Percentiles rank a stretch among this genome's conserved stretches.
phyloP scores from a whole-genome alignment of 1,140 invertebrate genomes.

The Aphelenchoides besseyi region DNA sequence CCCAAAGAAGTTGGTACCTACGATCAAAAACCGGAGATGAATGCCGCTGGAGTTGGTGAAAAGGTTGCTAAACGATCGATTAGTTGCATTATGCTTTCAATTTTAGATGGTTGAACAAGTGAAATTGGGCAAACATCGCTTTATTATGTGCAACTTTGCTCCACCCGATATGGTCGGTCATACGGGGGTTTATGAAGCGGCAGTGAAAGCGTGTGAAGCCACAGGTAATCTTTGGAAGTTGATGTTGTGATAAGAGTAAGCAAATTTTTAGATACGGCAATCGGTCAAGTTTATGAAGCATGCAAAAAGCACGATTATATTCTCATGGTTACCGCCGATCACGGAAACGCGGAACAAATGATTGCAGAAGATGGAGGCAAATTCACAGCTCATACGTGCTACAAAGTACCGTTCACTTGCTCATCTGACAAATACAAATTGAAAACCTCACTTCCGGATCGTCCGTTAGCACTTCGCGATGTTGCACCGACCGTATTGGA shows the following conservation, averaged over 20 bases:
- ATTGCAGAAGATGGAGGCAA: slow-evolving; percentile 64
- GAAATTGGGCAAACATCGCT: slow-evolving; percentile 63
- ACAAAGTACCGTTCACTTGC: slow-evolving; percentile 63
- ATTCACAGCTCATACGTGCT: slow-evolving; percentile 65
- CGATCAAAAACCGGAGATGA: slow-evolving; percentile 66
- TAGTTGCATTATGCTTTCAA: slow-evolving; percentile 22
- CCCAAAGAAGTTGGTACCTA: slow-evolving; percentile 66
- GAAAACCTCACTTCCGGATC: slow-evolving; percentile 45
- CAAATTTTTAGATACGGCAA: slow-evolving; percentile 53
- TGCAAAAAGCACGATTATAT: slow-evolving; percentile 64
- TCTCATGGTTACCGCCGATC: slow-evolving; percentile 65
- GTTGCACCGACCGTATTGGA: slow-evolving; percentile 65
- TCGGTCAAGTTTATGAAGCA: slow-evolving; percentile 63
- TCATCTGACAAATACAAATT: slow-evolving; percentile 54
- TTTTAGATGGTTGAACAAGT: slow-evolving; percentile 64
- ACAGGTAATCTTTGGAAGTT: slow-evolving; percentile 58
- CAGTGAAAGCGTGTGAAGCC: slow-evolving; percentile 65
- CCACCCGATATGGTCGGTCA: slow-evolving; percentile 67
- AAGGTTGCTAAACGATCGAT: slow-evolving; percentile 49
- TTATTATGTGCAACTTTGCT: slow-evolving; percentile 67
- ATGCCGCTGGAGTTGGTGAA: slow-evolving; percentile 63
- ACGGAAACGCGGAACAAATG: slow-evolving; percentile 67
- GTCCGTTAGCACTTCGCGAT: slow-evolving; percentile 64
- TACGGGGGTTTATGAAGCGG: slow-evolving; percentile 65
- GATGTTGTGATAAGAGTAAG: slow-evolving; percentile 14